These are phyloP conservation scores for Entomobrya multifasciata DNA, from an alignment of 2,888 invertebrate species.

Conservation along the genomic window DNA sequence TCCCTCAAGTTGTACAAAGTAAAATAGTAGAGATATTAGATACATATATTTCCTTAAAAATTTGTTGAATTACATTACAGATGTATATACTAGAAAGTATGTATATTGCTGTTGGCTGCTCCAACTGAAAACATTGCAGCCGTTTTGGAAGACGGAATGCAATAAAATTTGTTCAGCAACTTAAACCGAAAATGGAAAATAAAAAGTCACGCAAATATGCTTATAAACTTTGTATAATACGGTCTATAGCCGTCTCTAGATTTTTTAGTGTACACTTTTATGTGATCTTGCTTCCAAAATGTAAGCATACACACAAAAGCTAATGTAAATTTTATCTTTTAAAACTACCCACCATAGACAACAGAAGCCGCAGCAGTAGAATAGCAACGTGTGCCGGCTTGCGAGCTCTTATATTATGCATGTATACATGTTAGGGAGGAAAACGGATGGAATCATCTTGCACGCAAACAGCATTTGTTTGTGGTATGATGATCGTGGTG, in stretches of 20 bases:
- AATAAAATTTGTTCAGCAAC: background rate
- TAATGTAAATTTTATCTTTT: background rate
- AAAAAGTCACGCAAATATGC: no score
- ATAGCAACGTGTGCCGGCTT: background rate
- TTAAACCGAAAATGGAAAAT: constrained; percentile 22
- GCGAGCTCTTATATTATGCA: background rate
- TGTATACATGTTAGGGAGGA: no score
- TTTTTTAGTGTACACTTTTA: no score
- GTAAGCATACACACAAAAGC: background rate
- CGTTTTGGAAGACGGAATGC: background rate
- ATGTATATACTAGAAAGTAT: no score
- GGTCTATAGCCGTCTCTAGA: background rate
- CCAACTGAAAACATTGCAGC: background rate
- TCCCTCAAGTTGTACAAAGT: background rate
- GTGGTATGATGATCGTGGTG: background rate
- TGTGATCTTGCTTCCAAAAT: no score
- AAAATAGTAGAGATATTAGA: no score
- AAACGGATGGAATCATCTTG: background rate
- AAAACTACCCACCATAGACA: no score
- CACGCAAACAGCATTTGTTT: background rate
- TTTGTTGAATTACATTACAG: constrained; percentile 35
- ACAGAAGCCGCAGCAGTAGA: background rate
- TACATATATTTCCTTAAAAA: constrained; percentile 41
- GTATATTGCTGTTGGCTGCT: background rate
- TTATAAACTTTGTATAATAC: no score